Evolutionary conservation across 2,888 invertebrate genomes (phyloP).

Genomic region (Pyrocoelia pectoralis): DNA sequence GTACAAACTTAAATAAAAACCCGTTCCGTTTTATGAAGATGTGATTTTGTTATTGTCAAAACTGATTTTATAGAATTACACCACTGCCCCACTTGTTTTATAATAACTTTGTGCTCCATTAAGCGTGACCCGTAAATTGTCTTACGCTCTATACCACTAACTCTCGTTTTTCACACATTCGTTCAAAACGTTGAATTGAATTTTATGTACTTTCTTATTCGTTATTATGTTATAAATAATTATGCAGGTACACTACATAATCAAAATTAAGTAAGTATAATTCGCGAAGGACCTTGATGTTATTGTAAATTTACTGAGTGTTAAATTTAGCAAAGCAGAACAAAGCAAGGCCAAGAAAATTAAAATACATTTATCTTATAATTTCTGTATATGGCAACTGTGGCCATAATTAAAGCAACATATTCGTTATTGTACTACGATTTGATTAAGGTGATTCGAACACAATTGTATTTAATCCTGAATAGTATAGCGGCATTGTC

Average conservation of each 20-base stretch:
- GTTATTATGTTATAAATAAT: not conserved
- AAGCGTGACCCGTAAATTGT: slow-evolving; percentile 21
- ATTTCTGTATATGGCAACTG: not conserved
- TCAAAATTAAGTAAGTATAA: not conserved
- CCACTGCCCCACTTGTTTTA: slow-evolving; percentile 26
- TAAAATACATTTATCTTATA: not conserved
- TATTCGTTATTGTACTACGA: not conserved
- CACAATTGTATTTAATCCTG: not conserved
- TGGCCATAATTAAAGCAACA: not conserved
- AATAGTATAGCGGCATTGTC: not conserved
- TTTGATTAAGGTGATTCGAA: not conserved
- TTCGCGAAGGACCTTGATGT: not conserved
- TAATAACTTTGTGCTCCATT: slow-evolving; percentile 22
- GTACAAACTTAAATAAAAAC: not conserved
- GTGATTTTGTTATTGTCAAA: slow-evolving; percentile 5
- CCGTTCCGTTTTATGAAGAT: not conserved
- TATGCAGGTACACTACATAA: not conserved
- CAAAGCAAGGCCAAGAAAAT: slow-evolving; percentile 1
- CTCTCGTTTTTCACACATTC: slow-evolving; percentile 18
- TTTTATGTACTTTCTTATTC: not conserved
- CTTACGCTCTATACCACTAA: slow-evolving; percentile 13
- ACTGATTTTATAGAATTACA: slow-evolving; percentile 14
- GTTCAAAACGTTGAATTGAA: not conserved
- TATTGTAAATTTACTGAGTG: not conserved
- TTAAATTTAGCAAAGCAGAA: not conserved